Percentiles rank a stretch among this genome's conserved stretches.
Evolutionary conservation across 2,113 vertebrate genomes (phyloP).

Genomic region (Taxidea taxus): DNA sequence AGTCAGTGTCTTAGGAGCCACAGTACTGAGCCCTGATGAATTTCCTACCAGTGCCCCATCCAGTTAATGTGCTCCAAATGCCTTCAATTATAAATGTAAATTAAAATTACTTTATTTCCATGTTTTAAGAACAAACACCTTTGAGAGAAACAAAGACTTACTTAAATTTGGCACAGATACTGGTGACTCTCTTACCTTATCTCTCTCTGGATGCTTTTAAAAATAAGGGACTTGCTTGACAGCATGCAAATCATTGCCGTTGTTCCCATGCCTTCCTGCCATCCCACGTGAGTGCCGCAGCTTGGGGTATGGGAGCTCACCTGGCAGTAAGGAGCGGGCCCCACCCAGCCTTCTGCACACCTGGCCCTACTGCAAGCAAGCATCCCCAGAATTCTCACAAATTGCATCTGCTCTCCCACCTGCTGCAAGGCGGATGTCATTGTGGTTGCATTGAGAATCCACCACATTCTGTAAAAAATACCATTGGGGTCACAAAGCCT

Average conservation of each 20-base stretch:
- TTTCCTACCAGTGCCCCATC: neutral
- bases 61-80: neutral
- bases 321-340: neutral
- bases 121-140: neutral
- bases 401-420: neutral
- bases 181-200: neutral
- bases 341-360: neutral
- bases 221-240: neutral
- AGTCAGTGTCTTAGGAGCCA: neutral
- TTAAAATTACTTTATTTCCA: neutral
- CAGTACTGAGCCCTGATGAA: neutral
- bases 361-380: neutral
- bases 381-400: neutral
- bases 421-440: conserved; percentile 61
- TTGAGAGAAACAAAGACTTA: neutral
- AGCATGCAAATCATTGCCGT: neutral
- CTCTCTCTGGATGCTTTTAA: neutral
- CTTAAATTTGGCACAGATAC: neutral
- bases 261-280: neutral
- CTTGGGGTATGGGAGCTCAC: neutral
- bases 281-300: neutral
- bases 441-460: conserved; percentile 69
- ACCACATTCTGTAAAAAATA: conserved; percentile 27
- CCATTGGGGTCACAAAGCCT: conserved; percentile 31
- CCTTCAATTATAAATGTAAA: neutral